Evolutionary conservation across 2,113 vertebrate species (phyloP).

Genomic region (Phalacrocorax brasilianus): DNA sequence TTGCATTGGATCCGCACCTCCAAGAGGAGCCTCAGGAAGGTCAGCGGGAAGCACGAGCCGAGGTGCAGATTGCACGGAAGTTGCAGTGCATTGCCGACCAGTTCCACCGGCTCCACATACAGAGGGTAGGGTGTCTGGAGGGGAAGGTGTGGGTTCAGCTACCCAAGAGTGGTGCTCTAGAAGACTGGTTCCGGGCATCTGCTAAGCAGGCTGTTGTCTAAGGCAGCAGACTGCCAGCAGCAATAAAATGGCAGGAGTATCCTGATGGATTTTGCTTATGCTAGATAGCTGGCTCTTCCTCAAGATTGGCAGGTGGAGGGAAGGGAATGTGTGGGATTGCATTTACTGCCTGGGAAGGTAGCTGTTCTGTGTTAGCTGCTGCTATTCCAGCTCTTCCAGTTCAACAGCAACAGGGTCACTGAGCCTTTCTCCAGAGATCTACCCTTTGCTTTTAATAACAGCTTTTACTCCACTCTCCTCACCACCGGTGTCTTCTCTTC

Average conservation of each 20-base stretch:
- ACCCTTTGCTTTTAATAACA: background rate
- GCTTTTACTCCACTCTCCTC: background rate
- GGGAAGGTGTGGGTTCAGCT: background rate
- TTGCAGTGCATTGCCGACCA: slow-evolving; percentile 83
- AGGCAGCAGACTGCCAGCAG: background rate
- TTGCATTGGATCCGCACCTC: slow-evolving; percentile 63
- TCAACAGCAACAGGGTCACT: background rate
- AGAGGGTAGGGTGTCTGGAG: slow-evolving; percentile 75
- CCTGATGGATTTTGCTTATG: background rate
- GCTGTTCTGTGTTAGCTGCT: background rate
- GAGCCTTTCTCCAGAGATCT: background rate
- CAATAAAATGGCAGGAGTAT: background rate
- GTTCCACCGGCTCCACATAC: slow-evolving; percentile 81
- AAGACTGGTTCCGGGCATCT: background rate
- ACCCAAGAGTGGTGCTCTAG: background rate
- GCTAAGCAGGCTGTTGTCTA: background rate
- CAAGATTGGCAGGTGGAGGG: background rate
- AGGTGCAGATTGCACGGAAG: slow-evolving; percentile 81
- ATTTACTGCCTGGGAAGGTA: background rate
- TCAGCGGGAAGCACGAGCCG: slow-evolving; percentile 73
- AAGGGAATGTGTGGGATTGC: background rate
- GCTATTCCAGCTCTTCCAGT: background rate
- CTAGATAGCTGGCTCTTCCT: background rate
- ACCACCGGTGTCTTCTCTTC: background rate
- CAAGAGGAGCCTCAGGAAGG: slow-evolving; percentile 69